Base-by-base conservation (phyloP, 2,888 invertebrate species). In the Hirtodrosophila confusa region DNA sequence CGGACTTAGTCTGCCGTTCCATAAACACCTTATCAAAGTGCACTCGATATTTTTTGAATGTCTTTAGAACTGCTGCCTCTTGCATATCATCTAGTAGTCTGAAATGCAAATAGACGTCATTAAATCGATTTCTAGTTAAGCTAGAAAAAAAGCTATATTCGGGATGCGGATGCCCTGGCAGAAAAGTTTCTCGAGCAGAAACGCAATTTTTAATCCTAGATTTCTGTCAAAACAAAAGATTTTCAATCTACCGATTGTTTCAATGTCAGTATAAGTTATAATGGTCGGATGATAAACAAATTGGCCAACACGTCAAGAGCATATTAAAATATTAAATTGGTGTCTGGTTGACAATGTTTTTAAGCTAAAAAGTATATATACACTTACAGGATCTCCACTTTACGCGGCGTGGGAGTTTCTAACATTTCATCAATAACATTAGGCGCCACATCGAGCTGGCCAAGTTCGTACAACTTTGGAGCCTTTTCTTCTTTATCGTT, bases 11-110 rank as follows among this genome's bases (percentile, higher is more conserved):
- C 11, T 77, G 50, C 4, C 71, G 63, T 3, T 61, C 70, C 35
- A 58, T 60, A 23, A 84, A 88, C 3, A 88, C 50, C 3, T 33
- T 37, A 35, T 88, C 78, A 3, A 88, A 69, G 37, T 86, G 40
- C 3, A 4, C 10, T 7, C 43, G 47, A 50, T 85, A 82, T 8
- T 5, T 35, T 0, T 75, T 58, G 12, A 87, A 87, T 10, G 83
- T 72, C 2, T 3, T 7, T 10, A 85, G n/a, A 2, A 87, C 68
- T 3, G 39, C 44, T 0, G 39, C 27, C 37, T 82, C 69, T 27
- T 53, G 45, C 82, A 87, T 71, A 31, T 78, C 75, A 10, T 69
- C 41, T 0, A 80, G 53, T 7, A 86, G 61, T n/a, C 80, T 80
- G 17, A 4, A 5, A 44, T 27, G 12, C 7, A 29, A 49, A 27